Evolutionary conservation across 2,797 vertebrate genomes (phyloP).

Genomic region (Hyperoplus lanceolatus): DNA sequence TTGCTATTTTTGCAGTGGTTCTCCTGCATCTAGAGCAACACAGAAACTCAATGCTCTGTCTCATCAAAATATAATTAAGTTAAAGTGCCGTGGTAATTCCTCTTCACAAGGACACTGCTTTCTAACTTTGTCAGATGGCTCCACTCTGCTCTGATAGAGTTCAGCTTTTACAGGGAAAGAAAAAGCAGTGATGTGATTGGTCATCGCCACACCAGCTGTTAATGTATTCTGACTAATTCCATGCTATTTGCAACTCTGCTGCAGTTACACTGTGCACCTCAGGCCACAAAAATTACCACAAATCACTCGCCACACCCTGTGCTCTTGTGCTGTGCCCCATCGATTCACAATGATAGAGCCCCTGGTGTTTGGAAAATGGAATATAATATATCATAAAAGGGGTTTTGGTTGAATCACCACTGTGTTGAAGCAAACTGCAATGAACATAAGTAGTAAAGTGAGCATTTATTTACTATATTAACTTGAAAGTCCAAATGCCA

Average conservation of each 20-base stretch:
- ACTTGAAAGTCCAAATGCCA: slow-evolving; percentile 33
- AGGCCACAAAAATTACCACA: slow-evolving; percentile 61
- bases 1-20: slow-evolving; percentile 10
- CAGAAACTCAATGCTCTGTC: slow-evolving; percentile 25
- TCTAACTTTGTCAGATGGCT: background rate
- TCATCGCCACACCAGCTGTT: slow-evolving; percentile 37
- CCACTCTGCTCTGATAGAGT: slow-evolving; percentile 3
- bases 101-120: slow-evolving; percentile 15
- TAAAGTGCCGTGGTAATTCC: background rate
- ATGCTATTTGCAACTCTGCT: slow-evolving; percentile 40
- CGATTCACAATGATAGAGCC: slow-evolving; percentile 61
- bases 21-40: background rate
- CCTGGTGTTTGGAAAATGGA: slow-evolving; percentile 53
- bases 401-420: slow-evolving; percentile 17
- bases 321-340: slow-evolving; percentile 42
- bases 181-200: slow-evolving; percentile 28
- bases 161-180: background rate
- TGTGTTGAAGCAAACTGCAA: slow-evolving; percentile 32
- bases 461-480: slow-evolving; percentile 55
- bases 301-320: slow-evolving; percentile 56
- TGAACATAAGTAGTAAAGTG: slow-evolving; percentile 27
- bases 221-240: slow-evolving; percentile 60
- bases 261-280: slow-evolving; percentile 46
- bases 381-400: slow-evolving; percentile 52
- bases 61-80: slow-evolving; percentile 30